Conservation (phyloP, 2,888 invertebrate genomes). For the Pedicia rivosa region DNA sequence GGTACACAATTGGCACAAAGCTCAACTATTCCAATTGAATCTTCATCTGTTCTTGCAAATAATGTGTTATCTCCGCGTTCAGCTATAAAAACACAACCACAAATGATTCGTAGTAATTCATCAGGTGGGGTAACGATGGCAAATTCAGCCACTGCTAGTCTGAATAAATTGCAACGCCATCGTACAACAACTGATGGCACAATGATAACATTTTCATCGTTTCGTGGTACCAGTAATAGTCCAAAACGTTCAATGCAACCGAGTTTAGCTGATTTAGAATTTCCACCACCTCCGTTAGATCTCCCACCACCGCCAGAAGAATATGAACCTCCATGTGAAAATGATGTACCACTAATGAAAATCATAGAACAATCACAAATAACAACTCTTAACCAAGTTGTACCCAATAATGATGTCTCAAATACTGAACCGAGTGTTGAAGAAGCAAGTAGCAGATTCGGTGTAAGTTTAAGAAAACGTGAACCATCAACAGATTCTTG, state of each 20-base stretch:
- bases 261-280: conserved; percentile 65
- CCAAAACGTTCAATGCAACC: conserved; percentile 58
- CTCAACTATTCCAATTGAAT: conserved; percentile 12
- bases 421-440: conserved; percentile 51
- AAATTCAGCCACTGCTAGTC: conserved; percentile 42
- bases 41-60: conserved; percentile 14
- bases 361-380: conserved; percentile 16
- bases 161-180: conserved; percentile 37
- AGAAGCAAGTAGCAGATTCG: conserved; percentile 54
- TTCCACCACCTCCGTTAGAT: conserved; percentile 72
- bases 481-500: conserved; percentile 44
- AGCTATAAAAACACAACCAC: conserved; percentile 47
- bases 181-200: conserved; percentile 35
- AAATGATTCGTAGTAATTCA: conserved; percentile 82
- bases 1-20: conserved; percentile 17
- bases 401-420: conserved; percentile 35
- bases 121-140: conserved; percentile 63
- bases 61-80: conserved; percentile 33
- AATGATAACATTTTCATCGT: conserved; percentile 33
- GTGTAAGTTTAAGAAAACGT: conserved; percentile 49
- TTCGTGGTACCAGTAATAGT: conserved; percentile 46
- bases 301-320: conserved; percentile 65
- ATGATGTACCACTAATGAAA: conserved; percentile 14
- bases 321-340: conserved; percentile 24
- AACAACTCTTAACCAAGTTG: conserved; percentile 16